Base-by-base conservation (phyloP, 2,888 invertebrate species). In the Chloromyia formosa region DNA sequence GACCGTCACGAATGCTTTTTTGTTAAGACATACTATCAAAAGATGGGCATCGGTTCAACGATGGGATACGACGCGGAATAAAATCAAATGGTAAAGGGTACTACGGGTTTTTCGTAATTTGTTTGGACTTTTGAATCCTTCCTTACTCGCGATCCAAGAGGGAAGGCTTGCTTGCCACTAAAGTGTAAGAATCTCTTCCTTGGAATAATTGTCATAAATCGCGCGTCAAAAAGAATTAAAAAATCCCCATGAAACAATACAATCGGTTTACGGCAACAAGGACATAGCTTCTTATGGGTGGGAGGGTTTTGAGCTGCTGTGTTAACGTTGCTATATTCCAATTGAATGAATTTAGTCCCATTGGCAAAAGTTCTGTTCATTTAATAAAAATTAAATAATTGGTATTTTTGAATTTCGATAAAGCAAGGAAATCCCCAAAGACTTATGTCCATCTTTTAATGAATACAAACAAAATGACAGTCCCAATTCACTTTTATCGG, bases 1-100 rank as follows among this genome's bases (percentile, higher is more conserved):
- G 80, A 80, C 80, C 80, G 80, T 79, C 80, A 80, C 80, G 80
- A 80, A 79, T 79, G 78, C 75, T 77, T 49, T 56, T 58, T 35
- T 35, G 40, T 56, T 42, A n/a, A 58, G 58, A 58, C 27, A 40
- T 71, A 45, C 56, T 16, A 7, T 10, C 18, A 56, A 22, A 35
- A 61, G 58, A 35, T 40, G 40, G 27, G 23, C 40, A 16, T 7
- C 16, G 2, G 27, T 40, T 40, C 1, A 7, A 22, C 9, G 10
- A 49, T n/a, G 49, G 16, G 1, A 49, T 40, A 20, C 23, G 16
- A 22, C 16, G 22, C 40, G 64, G 20, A 68, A 54, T 54, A 22
- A 16, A 18, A n/a, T 56, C 18, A 14, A 69, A 56, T 54, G n/a
- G 56, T 10, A 23, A 73, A 40, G 18, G 60, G 73, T 42, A 45